phyloP scores from a whole-genome alignment of 1,140 invertebrate species.

The Paraescarpia echinospica region DNA sequence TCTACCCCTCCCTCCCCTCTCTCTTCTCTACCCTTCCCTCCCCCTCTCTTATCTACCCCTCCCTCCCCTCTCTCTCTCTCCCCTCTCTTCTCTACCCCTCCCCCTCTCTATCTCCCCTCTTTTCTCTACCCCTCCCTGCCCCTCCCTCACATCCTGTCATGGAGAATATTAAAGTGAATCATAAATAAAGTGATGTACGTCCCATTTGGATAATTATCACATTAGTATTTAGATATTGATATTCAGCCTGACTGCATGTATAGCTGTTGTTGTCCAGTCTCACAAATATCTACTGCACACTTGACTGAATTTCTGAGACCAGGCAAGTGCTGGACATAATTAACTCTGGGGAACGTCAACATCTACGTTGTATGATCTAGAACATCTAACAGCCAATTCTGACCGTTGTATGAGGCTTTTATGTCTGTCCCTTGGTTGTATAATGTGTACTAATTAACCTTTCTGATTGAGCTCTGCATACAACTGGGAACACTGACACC shows the following conservation, averaged over 20 bases:
- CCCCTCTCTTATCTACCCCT: not conserved
- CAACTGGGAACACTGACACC: not conserved
- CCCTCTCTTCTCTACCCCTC: no score
- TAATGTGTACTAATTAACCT: not conserved
- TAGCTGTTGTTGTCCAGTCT: not conserved
- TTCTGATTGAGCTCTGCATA: not conserved
- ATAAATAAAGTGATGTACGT: not conserved
- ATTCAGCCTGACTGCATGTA: not conserved
- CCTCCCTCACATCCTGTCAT: not conserved
- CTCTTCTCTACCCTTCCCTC: not conserved
- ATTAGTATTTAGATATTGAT: not conserved
- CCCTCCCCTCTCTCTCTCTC: not conserved
- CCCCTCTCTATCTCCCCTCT: no score
- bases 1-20: not conserved
- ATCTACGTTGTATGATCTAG: not conserved
- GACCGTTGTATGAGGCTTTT: not conserved
- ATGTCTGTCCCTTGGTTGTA: not conserved
- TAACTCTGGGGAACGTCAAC: not conserved
- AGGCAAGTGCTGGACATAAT: not conserved
- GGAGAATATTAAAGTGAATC: no score
- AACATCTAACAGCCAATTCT: not conserved
- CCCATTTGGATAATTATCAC: not conserved
- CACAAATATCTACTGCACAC: not conserved
- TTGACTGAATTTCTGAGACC: not conserved
- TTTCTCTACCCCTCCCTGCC: no score